Base-by-base conservation (phyloP, 92 coral and sea anemone species). In the Plumapathes pennacea region DNA sequence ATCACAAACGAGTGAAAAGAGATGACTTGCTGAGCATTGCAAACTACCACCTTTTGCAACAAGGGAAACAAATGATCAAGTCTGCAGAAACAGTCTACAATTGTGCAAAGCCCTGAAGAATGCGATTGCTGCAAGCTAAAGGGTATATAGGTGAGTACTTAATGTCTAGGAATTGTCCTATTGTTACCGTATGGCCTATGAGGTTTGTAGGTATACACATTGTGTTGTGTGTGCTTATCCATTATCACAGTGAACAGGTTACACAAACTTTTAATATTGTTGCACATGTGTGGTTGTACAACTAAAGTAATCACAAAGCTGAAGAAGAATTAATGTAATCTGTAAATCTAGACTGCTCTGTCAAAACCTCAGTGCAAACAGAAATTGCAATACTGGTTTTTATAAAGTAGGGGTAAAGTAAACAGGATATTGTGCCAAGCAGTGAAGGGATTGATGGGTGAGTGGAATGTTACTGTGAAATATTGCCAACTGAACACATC, bases 21-120 rank as follows among this genome's bases (percentile, higher is more conserved):
- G 73, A 64, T 54, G 73, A 74, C 65, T 11, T 74, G 41, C 22
- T 74, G 32, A 63, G n/a, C 54, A 54, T 74, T 63, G 72, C 74
- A 4, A 74, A 74, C 54, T 63, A 54, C 40, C 12, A 63, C n/a
- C 58, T 54, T 37, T 39, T 63, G 42, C 29, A 54, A 58, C 27
- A 47, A 15, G 81, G 81, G 38, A 74, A 74, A 20, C 45, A 74
- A 34, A 46, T 74, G 38, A 74, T 74, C 6, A 74, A 74, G 58
- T 74, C 78, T 7, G 69, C 78, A 17, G 60, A 60, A 25, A 71
- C 78, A 25, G 69, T 59, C 29, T 60, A 58, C 22, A 58, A 71
- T 61, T 28, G 69, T 23, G 41, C 69, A 34, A 71, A 60, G 34
- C 78, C 78, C 18, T 58, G 26, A 53, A 59, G 42, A 10, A 49